Base-by-base conservation (phyloP, 2,113 vertebrate species). In the Varanus komodoensis region DNA sequence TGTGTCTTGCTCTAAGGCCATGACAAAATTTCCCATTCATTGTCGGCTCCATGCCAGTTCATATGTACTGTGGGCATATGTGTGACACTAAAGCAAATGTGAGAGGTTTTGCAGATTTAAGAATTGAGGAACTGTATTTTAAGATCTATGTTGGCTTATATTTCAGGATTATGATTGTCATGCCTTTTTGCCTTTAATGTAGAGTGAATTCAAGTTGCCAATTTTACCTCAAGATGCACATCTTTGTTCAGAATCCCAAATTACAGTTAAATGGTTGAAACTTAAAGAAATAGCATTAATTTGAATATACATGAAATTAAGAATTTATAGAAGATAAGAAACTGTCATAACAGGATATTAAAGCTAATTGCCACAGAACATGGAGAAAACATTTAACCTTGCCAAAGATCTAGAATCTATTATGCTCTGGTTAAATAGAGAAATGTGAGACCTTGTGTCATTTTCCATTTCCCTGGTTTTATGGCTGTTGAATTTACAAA, bases 401-500 rank as follows among this genome's bases (percentile, higher is more conserved):
- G 29, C 44, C 61, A 85, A 14, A 50, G 57, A 44, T 23, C 82
- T 84, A 68, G 61, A 84, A 84, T 67, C 34, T 50, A 84, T 67
- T 68, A 68, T 29, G 38, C 44, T 71, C 29, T 17, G n/a, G 1
- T 52, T 71, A 71, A 73, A 7, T 73, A 85, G 73, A 27, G 29
- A 71, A 48, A 73, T 11, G 84, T n/a, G 84, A 50, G 17, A 44
- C 29, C 15, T n/a, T 85, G 27, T 52, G 68, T 73, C 48, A 71
- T 85, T 77, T 78, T 87, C 73, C 85, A 77, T 85, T 85, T 67
- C 68, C 68, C 73, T 73, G 44, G 68, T 85, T 85, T 73, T 82
- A 61, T 82, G 54, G 80, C 32, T 57, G 32, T 34, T 82, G 54
- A n/a, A 44, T 64, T 44, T 87, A 61, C 73, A 64, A 77, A 87